These are phyloP conservation scores for Crotalus viridis DNA, from an alignment of 2,113 vertebrate genomes.

Conservation along the genomic window DNA sequence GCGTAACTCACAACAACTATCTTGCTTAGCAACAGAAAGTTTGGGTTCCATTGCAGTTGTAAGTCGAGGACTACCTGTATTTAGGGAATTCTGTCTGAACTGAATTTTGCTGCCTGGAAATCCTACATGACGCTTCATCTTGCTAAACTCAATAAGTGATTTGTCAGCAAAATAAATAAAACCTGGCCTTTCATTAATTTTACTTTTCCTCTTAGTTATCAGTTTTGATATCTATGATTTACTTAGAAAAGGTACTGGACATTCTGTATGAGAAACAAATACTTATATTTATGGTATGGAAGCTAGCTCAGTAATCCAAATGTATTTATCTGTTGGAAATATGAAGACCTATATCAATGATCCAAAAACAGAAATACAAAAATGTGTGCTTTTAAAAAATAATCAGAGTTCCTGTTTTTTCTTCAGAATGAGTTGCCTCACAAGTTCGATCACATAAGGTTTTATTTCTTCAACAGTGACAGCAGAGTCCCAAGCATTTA, in stretches of 20 bases:
- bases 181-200: neutral
- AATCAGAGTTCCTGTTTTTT: slow-evolving; percentile 88
- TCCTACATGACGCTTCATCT: too few species aligned
- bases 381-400: slow-evolving; percentile 17
- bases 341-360: neutral
- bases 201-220: neutral
- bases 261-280: neutral
- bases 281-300: neutral
- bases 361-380: neutral
- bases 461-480: slow-evolving; percentile 85
- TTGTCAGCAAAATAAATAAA: neutral
- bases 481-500: slow-evolving; percentile 86
- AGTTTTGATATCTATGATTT: neutral
- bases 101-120: neutral
- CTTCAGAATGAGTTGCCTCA: slow-evolving; percentile 90
- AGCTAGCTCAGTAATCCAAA: neutral
- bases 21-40: neutral
- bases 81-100: neutral
- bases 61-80: neutral
- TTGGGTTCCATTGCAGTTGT: neutral
- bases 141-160: neutral
- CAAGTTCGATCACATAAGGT: slow-evolving; percentile 82
- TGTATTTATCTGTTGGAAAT: neutral
- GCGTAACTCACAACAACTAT: neutral
- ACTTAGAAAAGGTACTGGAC: neutral